Base-by-base conservation (phyloP, 2,888 invertebrate genomes). In the Lasioglossum pauxillum region DNA sequence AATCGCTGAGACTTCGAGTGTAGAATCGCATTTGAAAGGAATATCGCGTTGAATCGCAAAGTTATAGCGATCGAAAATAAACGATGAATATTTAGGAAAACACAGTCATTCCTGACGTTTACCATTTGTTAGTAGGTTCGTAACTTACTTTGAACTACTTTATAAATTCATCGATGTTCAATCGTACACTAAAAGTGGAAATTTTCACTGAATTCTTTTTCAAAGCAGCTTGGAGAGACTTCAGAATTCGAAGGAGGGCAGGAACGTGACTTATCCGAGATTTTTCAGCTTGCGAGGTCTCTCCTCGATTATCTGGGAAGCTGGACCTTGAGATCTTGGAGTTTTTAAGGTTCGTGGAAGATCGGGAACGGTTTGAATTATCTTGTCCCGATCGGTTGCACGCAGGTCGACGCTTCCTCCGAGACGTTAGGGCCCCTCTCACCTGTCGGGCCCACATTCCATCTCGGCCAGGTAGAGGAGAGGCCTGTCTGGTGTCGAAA, bases 381-480 rank as follows among this genome's bases (percentile, higher is more conserved):
- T 85, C 85, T 85, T 46, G 83, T 76, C 83, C 44, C 73, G 79
- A 85, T 85, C 85, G 73, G 38, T 31, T 57, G 74, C 76, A 53
- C 57, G 72, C 85, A 53, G 19, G 4, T 23, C 67, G 49, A 74
- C 41, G 71, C 77, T 80, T 81, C 82, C 76, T 75, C 64, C 27
- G 23, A 23, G 82, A 76, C 84, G 38, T 85, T 76, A 73, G 64
- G 80, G 60, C 67, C 31, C 14, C 78, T 77, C 79, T 71, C 85
- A 86, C 88, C 84, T 80, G 89, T 87, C 90, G 77, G 85, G 88
- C 89, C 91, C 92, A 90, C 93, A 93, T 93, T 93, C 93, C 93
- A 81, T 80, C 80, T 82, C 73, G 79, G 16, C 64, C 89, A 90
- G 89, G 88, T 85, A 90, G 75, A 86, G 23, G 23, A 69, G 35